Conservation (phyloP, 2,888 invertebrate species). For the Drosophila borborema region DNA sequence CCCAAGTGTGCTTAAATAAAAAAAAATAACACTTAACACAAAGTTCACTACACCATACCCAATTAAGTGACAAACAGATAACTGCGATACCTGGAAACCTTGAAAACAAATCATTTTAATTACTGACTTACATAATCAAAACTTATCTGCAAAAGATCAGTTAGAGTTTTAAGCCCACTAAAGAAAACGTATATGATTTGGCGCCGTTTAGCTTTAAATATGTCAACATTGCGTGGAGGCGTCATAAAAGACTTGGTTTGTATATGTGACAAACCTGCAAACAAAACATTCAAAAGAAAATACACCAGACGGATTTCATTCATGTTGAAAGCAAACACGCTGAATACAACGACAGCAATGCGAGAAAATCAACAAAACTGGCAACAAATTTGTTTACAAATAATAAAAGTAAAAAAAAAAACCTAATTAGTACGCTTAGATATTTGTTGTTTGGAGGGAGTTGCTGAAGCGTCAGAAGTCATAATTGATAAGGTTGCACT, state of each 20-base stretch:
- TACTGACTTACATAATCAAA: neutral
- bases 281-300: neutral
- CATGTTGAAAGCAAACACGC: constrained; percentile 25
- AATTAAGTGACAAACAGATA: neutral
- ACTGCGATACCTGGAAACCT: neutral
- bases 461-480: constrained; percentile 17
- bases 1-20: neutral
- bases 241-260: constrained; percentile 27
- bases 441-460: neutral
- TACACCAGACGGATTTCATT: constrained; percentile 35
- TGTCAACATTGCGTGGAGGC: constrained; percentile 7
- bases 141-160: neutral
- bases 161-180: neutral
- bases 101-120: neutral
- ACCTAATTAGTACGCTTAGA: constrained; percentile 34
- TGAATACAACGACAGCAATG: constrained; percentile 9
- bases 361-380: constrained; percentile 33
- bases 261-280: constrained; percentile 3
- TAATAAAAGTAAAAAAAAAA: constrained; percentile 3
- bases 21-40: neutral
- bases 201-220: constrained; percentile 2
- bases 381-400: constrained; percentile 36
- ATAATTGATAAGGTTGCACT: constrained; percentile 63
- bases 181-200: neutral
- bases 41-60: too few species aligned